phyloP scores from a whole-genome alignment of 2,113 vertebrate genomes.

The Enhydra lutris region DNA sequence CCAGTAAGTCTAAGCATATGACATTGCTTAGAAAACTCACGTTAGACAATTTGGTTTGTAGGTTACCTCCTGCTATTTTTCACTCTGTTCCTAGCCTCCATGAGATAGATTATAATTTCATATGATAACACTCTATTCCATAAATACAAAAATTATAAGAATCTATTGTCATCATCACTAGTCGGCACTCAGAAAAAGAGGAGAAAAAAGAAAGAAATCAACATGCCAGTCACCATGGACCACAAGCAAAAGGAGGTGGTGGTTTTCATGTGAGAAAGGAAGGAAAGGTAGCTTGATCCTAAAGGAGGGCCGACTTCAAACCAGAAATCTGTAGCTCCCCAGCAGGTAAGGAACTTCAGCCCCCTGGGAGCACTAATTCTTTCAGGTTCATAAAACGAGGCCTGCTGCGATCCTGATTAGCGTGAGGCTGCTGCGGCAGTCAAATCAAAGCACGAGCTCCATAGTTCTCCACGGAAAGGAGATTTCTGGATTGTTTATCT shows the following conservation, averaged over 20 bases:
- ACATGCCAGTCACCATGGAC: neutral
- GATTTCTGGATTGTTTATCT: conserved; percentile 51
- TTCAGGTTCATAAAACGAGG: conserved; percentile 55
- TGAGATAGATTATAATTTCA: conserved; percentile 38
- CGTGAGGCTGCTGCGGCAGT: neutral
- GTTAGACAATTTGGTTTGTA: conserved; percentile 26
- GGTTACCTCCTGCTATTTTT: conserved; percentile 60
- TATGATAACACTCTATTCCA: conserved; percentile 34
- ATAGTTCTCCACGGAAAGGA: neutral
- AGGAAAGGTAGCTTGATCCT: neutral
- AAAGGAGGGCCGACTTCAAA: neutral
- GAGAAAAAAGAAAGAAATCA: neutral
- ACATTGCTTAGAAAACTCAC: conserved; percentile 42
- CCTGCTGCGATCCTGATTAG: conserved; percentile 33
- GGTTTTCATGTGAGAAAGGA: neutral
- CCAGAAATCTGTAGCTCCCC: conserved; percentile 38
- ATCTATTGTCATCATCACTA: neutral
- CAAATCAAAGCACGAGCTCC: neutral
- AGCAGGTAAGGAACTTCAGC: conserved; percentile 47
- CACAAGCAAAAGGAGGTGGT: neutral
- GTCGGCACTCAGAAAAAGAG: neutral
- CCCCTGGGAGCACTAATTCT: conserved; percentile 44
- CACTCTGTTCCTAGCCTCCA: conserved; percentile 17
- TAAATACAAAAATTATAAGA: conserved; percentile 39
- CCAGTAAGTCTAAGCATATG: conserved; percentile 41